Evolutionary conservation across 2,113 vertebrate species (phyloP).

Genomic region (Pterocles gutturalis): DNA sequence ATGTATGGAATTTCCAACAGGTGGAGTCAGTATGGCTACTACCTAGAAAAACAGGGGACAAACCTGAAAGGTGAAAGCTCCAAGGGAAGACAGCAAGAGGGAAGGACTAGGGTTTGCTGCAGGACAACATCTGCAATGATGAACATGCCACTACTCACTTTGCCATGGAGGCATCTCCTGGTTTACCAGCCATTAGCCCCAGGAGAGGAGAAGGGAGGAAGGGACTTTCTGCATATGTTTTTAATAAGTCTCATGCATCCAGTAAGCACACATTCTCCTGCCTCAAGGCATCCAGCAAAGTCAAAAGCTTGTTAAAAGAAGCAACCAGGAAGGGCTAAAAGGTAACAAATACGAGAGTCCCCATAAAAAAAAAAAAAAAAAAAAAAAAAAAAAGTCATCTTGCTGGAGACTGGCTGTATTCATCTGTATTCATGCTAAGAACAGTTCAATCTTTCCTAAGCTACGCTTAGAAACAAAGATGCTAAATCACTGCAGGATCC

Average conservation of each 20-base stretch:
- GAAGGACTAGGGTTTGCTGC: neutral
- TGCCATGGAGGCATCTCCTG: neutral
- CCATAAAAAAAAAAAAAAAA: neutral
- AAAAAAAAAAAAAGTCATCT: neutral
- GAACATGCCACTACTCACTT: neutral
- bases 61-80: neutral
- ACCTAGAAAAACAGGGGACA: neutral
- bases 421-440: neutral
- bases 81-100: neutral
- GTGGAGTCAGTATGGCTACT: neutral
- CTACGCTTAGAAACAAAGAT: slow-evolving; percentile 18
- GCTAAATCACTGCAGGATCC: neutral
- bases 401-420: neutral
- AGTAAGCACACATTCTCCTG: neutral
- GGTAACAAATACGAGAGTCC: neutral
- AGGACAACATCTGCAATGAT: neutral
- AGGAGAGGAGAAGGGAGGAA: neutral
- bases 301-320: neutral
- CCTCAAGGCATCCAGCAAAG: neutral
- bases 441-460: neutral
- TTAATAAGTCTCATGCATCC: neutral
- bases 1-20: neutral
- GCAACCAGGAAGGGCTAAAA: neutral
- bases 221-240: neutral
- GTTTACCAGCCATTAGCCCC: neutral